Conservation (phyloP, 2,113 vertebrate species). For the Suricata suricatta region DNA sequence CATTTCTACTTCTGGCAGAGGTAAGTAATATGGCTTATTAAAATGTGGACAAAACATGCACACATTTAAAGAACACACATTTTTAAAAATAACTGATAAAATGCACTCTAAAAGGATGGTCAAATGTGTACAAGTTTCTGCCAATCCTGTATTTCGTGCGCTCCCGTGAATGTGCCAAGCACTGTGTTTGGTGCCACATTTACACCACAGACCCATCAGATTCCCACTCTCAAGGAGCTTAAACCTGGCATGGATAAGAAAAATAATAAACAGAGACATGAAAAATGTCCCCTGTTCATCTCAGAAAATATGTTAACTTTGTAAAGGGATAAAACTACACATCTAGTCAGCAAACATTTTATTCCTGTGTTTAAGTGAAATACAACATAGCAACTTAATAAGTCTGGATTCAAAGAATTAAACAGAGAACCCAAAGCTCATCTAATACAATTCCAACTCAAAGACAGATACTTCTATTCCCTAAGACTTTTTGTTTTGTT, state of each 20-base stretch:
- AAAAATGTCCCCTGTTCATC: background rate
- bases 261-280: background rate
- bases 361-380: background rate
- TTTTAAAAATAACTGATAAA: slow-evolving; percentile 33
- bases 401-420: slow-evolving; percentile 30
- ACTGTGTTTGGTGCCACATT: background rate
- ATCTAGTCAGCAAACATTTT: background rate
- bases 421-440: background rate
- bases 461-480: background rate
- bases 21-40: background rate
- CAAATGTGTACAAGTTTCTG: background rate
- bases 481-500: background rate
- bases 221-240: background rate
- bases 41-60: background rate
- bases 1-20: background rate
- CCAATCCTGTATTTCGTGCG: background rate
- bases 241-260: background rate
- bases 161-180: background rate
- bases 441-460: background rate
- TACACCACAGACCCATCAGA: background rate
- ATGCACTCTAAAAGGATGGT: background rate
- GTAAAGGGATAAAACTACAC: background rate
- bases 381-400: background rate
- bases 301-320: background rate
- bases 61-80: background rate